Percentiles rank a stretch among this genome's conserved stretches.
These are phyloP conservation scores for Sceloporus tristichus DNA, from an alignment of 2,113 vertebrate genomes.

Conservation along the genomic window DNA sequence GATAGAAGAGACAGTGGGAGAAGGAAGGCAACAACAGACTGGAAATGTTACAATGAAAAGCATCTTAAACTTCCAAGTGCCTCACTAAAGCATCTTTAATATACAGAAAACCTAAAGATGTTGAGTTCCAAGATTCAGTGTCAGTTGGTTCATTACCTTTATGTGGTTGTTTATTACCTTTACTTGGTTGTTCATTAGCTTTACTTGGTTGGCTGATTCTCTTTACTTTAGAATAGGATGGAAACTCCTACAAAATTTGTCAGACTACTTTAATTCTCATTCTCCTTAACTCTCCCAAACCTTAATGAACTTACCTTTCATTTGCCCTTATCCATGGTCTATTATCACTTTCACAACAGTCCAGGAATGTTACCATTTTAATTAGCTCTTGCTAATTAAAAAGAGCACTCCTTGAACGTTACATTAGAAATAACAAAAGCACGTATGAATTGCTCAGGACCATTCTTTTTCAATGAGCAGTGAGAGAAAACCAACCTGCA, in stretches of 20 bases:
- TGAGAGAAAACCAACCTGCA: neutral
- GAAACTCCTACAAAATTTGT: conserved; percentile 24
- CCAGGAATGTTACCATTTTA: conserved; percentile 49
- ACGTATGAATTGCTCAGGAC: neutral
- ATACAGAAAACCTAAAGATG: neutral
- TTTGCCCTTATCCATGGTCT: conserved; percentile 52
- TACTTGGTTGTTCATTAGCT: neutral
- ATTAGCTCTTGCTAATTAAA: conserved; percentile 64
- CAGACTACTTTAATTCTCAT: conserved; percentile 28
- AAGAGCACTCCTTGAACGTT: conserved; percentile 14
- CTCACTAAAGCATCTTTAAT: neutral
- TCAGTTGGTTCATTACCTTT: neutral
- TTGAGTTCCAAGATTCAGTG: too few relatives aligned
- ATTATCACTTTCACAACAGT: conserved; percentile 49
- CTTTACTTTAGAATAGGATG: neutral
- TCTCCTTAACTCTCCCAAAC: conserved; percentile 45
- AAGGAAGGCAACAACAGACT: too few relatives aligned
- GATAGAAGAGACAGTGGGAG: too few relatives aligned
- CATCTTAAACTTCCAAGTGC: neutral
- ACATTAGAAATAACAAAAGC: conserved; percentile 37
- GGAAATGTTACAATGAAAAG: neutral
- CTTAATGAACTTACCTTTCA: conserved; percentile 63
- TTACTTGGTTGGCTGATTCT: neutral
- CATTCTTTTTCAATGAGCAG: neutral
- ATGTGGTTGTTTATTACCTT: neutral